Base-by-base conservation (phyloP, 2,888 invertebrate species). In the Blastobasis adustella region DNA sequence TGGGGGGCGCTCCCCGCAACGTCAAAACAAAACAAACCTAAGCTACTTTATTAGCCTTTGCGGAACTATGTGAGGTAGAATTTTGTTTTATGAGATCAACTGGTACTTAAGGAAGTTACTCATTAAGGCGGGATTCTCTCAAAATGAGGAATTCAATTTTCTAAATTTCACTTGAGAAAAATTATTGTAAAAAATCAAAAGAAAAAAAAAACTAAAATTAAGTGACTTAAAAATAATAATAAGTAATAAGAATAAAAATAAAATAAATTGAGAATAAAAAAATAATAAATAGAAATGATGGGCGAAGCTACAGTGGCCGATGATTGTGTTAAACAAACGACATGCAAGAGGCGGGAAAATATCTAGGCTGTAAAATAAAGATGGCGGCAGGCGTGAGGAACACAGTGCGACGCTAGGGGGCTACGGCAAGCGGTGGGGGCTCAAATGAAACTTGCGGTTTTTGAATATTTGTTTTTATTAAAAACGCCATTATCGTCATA, bases 401-500 rank as follows among this genome's bases (percentile, higher is more conserved):
- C 23, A 23, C 23, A 23, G 23, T 23, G 23, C 64, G 66, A 42
- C 42, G 10, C 9, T 42, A 42, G 42, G 9, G 42, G 42, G 10
- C 9, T 9, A 10, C 42, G 9, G 42, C 5, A 42, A 42, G 42
- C 42, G 42, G 9, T 42, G 10, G 65, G 66, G 56, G 46, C 50
- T 52, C 59, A 61, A 88, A 87, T 87, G 79, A 88, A 87, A 88
- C 86, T 68, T 78, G 67, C 80, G 74, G 72, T 77, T 60, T 87
- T 83, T 83, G 79, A 80, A 82, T 87, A 86, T 80, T 83, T 86
- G 80, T 86, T 88, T 82, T 88, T 88, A 87, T 87, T 88, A 86
- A 88, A 88, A 88, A 86, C 88, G 87, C 87, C 87, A 87, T 88
- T 84, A 86, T 86, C 79, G 85, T 88, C 86, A 86, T 88, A 87